Conservation (phyloP, 2,888 invertebrate genomes). For the Ormyrus pomaceus region DNA sequence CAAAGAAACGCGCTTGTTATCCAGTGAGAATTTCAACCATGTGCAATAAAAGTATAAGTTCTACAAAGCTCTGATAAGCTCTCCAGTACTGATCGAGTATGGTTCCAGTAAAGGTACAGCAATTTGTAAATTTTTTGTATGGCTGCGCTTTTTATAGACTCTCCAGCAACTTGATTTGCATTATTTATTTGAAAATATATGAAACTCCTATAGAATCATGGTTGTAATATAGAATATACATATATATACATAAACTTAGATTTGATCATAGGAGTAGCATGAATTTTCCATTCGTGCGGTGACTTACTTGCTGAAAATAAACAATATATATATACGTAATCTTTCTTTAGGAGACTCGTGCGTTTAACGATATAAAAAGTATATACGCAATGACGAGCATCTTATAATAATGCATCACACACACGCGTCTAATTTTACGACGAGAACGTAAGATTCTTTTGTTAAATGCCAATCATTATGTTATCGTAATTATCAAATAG, state of each 20-base stretch:
- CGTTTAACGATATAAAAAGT: slow-evolving; percentile 10
- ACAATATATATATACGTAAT: slow-evolving; percentile 31
- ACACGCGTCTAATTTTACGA: neutral
- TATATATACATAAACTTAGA: slow-evolving; percentile 13
- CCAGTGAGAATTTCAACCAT: neutral
- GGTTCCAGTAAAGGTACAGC: neutral
- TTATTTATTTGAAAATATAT: slow-evolving; percentile 18
- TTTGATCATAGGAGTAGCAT: slow-evolving; percentile 14
- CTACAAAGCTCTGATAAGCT: neutral
- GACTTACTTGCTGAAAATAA: slow-evolving; percentile 19
- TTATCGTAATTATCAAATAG: slow-evolving; percentile 36
- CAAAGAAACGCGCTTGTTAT: neutral
- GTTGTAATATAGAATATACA: slow-evolving; percentile 30
- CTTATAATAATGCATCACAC: neutral
- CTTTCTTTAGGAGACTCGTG: slow-evolving; percentile 29
- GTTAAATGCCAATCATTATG: slow-evolving; percentile 40
- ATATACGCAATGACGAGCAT: slow-evolving; percentile 1
- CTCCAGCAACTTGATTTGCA: slow-evolving; percentile 11
- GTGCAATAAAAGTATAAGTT: neutral
- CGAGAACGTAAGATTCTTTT: slow-evolving; percentile 5
- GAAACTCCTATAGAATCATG: slow-evolving; percentile 28
- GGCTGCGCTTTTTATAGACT: slow-evolving; percentile 19
- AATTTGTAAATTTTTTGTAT: neutral
- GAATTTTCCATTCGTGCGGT: slow-evolving; percentile 19
- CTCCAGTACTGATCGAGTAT: neutral